Base-by-base conservation (phyloP, 1,140 invertebrate genomes). In the Melanaphis sacchari region DNA sequence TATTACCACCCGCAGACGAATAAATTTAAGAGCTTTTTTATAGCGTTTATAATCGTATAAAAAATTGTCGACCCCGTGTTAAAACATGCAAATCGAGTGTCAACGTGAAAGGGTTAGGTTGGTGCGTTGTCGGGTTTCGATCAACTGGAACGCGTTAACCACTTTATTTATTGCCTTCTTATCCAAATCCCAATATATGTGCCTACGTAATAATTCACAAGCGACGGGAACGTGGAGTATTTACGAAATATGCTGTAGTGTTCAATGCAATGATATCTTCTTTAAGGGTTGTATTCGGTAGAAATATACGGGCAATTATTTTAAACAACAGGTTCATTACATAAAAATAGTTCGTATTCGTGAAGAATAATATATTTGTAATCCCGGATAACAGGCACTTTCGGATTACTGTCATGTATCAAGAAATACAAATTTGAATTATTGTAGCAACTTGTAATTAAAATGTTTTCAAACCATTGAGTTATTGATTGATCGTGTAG, bases 151-250 rank as follows among this genome's bases (percentile, higher is more conserved):
- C 38, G 41, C 54, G 38, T 91, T 41, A 40, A 76, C 38, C 54
- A 15, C 38, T 11, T 91, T 41, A 41, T 66, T 91, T 91, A 66
- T 66, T 24, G 52, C 90, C 90, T 66, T 21, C 54, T 66, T n/a
- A 41, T n/a, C 38, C 59, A 15, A n/a, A 76, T n/a, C 38, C 52
- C 52, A 26, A n/a, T 54, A 22, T 90, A 90, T 36, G 36, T 54
- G 49, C 8, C 36, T 41, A 38, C 5, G 38, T 66, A 91, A 91
- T 91, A 91, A 76, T 91, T 91, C 59, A 91, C 90, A 31, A 31
- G n/a, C 31, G 46, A 8, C 24, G 40, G 18, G 9, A 24, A 91
- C 90, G 90, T 91, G 59, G 7, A 43, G 54, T 40, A 54, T 66
- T 52, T 89, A 52, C 87, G 46, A 38, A 87, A 87, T 43, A 85